Conservation (phyloP, 2,888 invertebrate genomes). For the Eurytoma adleriae region DNA sequence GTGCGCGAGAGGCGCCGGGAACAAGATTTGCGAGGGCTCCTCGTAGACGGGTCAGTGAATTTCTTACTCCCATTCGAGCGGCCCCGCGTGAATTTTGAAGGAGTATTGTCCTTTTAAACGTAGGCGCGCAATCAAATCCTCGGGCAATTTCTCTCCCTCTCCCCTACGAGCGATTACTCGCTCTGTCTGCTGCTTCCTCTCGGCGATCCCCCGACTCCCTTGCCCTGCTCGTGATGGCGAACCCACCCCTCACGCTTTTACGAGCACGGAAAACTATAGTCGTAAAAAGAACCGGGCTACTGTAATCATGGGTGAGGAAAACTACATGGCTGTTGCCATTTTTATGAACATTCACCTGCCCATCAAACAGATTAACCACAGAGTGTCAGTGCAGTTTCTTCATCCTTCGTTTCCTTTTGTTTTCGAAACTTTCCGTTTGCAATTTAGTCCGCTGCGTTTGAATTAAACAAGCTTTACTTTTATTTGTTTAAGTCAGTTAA, state of each 20-base stretch:
- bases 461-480: no score
- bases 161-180: no score
- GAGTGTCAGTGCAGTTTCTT: background rate
- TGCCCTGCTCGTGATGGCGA: no score
- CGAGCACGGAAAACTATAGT: slow-evolving; percentile 20
- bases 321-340: slow-evolving; percentile 10
- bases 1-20: background rate
- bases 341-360: slow-evolving; percentile 10
- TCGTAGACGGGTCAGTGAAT: background rate
- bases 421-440: no score
- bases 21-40: background rate
- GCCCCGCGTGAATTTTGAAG: background rate
- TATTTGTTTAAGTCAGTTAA: no score
- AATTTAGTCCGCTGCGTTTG: no score
- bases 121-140: background rate
- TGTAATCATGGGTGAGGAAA: slow-evolving; percentile 10
- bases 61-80: background rate
- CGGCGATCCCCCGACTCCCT: no score
- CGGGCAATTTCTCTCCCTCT: no score
- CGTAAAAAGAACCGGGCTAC: slow-evolving; percentile 10
- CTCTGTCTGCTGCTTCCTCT: no score
- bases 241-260: background rate
- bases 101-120: background rate
- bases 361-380: slow-evolving; percentile 27
- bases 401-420: no score